phyloP scores from a whole-genome alignment of 2,113 vertebrate species.

The Sarotherodon lohbergeri region DNA sequence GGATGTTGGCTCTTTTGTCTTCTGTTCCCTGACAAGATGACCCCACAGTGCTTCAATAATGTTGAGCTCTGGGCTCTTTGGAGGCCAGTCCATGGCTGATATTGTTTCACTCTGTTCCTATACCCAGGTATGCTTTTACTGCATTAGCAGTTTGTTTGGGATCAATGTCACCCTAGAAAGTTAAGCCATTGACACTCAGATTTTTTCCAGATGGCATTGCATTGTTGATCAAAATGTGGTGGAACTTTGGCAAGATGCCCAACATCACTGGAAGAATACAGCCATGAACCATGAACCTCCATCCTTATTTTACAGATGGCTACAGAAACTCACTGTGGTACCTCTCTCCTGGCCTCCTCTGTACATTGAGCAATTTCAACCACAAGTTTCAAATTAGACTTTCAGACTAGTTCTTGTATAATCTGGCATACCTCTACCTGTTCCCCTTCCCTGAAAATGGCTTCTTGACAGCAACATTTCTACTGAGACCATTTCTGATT shows the following conservation, averaged over 20 bases:
- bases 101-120: not conserved
- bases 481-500: not conserved
- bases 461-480: not conserved
- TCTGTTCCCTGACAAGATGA: not conserved
- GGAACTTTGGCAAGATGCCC: not conserved
- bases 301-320: not conserved
- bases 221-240: not conserved
- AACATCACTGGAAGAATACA: not conserved
- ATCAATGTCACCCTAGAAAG: not conserved
- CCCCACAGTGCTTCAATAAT: not conserved
- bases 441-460: not conserved
- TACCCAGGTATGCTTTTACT: not conserved
- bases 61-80: not conserved
- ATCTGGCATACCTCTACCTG: not conserved
- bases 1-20: not conserved
- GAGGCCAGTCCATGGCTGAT: not conserved
- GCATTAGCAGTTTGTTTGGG: not conserved
- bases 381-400: not conserved
- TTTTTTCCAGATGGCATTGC: not conserved
- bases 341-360: not conserved
- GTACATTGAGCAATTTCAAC: not conserved
- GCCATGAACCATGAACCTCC: not conserved
- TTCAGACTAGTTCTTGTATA: not conserved
- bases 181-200: not conserved
- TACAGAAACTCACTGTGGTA: not conserved